These are phyloP conservation scores for Stomorhina lunata DNA, from an alignment of 2,888 invertebrate genomes.

Conservation along the genomic window DNA sequence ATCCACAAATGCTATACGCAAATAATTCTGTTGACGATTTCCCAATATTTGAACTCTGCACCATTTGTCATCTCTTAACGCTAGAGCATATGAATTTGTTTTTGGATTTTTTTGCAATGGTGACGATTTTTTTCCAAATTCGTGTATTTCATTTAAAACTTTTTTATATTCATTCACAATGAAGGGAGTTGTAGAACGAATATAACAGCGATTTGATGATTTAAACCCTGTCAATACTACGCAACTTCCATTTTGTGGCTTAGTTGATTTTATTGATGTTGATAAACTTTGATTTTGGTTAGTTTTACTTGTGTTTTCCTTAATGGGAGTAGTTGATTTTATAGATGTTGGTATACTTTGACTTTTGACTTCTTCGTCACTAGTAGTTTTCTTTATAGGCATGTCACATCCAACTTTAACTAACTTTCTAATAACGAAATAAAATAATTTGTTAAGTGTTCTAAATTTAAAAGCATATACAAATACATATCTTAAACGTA, in stretches of 20 bases:
- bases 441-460: too few species aligned
- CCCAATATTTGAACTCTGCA: conserved; percentile 47
- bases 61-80: conserved; percentile 38
- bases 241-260: conserved; percentile 34
- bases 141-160: conserved; percentile 28
- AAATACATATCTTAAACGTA: too few species aligned
- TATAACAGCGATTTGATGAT: conserved; percentile 51
- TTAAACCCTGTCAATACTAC: conserved; percentile 56
- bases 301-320: background rate
- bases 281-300: background rate
- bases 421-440: conserved; percentile 20
- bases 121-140: conserved; percentile 35
- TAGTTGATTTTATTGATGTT: background rate
- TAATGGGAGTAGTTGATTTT: background rate
- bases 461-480: too few species aligned
- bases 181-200: conserved; percentile 52
- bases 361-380: too few species aligned
- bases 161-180: conserved; percentile 23
- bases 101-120: background rate
- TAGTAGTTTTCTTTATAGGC: too few species aligned
- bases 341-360: background rate
- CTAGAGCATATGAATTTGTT: conserved; percentile 17
- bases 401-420: conserved; percentile 34
- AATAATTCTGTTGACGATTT: background rate
- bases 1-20: conserved; percentile 30